phyloP scores from a whole-genome alignment of 35 echinoderm and acorn worm species.

The Chiridota heheva region DNA sequence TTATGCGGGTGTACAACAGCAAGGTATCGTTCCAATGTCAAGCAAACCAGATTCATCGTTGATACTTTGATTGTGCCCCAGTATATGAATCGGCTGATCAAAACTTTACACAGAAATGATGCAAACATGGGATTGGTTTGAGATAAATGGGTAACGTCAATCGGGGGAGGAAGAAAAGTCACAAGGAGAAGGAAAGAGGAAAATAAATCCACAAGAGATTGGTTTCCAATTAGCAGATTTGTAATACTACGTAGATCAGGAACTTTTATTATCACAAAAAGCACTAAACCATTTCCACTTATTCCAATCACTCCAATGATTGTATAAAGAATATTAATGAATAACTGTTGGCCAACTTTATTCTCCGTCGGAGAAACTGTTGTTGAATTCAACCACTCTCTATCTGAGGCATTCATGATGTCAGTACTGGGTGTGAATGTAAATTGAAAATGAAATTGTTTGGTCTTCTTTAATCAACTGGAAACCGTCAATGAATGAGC shows the following conservation, averaged over 20 bases:
- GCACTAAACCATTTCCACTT: constrained; percentile 35
- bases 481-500: too few relatives aligned
- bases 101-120: constrained; percentile 33
- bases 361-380: too few relatives aligned
- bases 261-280: constrained; percentile 28
- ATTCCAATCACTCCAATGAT: constrained; percentile 37
- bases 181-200: constrained; percentile 3
- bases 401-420: too few relatives aligned
- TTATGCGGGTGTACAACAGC: constrained; percentile 42
- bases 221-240: constrained; percentile 41
- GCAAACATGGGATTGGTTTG: background rate
- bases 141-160: background rate
- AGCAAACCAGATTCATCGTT: constrained; percentile 28
- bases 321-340: constrained; percentile 29
- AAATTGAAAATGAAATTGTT: too few relatives aligned
- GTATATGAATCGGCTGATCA: constrained; percentile 3
- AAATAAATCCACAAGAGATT: constrained; percentile 44
- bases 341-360: too few relatives aligned
- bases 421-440: too few relatives aligned
- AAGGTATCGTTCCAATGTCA: constrained; percentile 41
- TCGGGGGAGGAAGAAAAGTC: constrained; percentile 2
- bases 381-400: too few relatives aligned
- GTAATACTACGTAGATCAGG: constrained; percentile 38
- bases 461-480: too few relatives aligned
- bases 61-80: constrained; percentile 38